A percentile compares a stretch with the other conserved stretches of the same genome.
Evolutionary conservation across 2,888 invertebrate genomes (phyloP).

Genomic region (Diarsia rubi): DNA sequence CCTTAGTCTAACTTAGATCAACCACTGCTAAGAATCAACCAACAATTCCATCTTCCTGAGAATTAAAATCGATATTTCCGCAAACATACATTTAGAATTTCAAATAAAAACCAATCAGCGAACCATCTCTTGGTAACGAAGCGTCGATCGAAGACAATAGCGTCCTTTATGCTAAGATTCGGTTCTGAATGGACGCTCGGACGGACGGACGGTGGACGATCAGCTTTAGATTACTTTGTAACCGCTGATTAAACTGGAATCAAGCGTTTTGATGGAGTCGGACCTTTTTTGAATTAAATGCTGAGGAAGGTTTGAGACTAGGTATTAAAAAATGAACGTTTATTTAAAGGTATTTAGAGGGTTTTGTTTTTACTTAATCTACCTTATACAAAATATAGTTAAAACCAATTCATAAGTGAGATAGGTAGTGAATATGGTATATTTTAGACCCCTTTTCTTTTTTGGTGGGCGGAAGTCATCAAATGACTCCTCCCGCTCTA

Average conservation of each 20-base stretch:
- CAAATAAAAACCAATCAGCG: constrained; percentile 65
- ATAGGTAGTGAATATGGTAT: background rate
- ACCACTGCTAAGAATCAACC: background rate
- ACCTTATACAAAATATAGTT: background rate
- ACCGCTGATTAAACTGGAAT: constrained; percentile 70
- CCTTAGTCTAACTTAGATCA: background rate
- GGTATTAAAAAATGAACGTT: background rate
- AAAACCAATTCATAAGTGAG: background rate
- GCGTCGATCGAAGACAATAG: constrained; percentile 67
- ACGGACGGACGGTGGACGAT: constrained; percentile 69
- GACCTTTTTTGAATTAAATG: constrained; percentile 49
- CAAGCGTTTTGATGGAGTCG: constrained; percentile 44
- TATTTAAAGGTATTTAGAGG: background rate
- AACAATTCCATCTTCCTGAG: background rate
- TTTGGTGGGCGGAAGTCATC: too few species aligned
- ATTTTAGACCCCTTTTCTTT: too few species aligned
- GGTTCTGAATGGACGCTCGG: constrained; percentile 66
- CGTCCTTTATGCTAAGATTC: constrained; percentile 70
- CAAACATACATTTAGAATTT: constrained; percentile 47
- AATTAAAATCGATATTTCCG: background rate
- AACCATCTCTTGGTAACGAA: constrained; percentile 48
- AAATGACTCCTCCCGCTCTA: too few species aligned
- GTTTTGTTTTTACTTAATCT: background rate
- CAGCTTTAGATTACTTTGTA: constrained; percentile 75
- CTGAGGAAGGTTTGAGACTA: background rate